A percentile compares a stretch with the other conserved stretches of the same genome.
Evolutionary conservation across 2,888 invertebrate species (phyloP).

Genomic region (Acholoe squamosa): DNA sequence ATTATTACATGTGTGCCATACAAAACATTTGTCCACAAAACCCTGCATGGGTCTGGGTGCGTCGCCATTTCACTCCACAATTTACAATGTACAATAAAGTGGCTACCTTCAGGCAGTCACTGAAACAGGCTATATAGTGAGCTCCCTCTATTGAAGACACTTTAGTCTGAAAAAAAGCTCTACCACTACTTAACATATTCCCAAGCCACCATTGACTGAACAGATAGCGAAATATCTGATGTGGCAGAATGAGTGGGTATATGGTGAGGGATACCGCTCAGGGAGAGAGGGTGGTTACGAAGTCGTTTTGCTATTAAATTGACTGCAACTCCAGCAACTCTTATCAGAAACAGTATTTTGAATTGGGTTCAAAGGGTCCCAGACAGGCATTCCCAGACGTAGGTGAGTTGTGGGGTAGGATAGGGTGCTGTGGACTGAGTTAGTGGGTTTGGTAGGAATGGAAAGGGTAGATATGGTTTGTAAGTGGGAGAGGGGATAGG

Average conservation of each 20-base stretch:
- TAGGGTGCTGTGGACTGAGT: not conserved
- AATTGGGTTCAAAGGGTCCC: slow-evolving; percentile 46
- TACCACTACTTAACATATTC: not conserved
- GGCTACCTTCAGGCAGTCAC: too few relatives aligned
- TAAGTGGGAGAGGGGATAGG: not conserved
- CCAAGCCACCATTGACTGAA: not conserved
- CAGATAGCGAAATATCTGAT: not conserved
- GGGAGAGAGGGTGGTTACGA: not conserved
- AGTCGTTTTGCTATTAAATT: slow-evolving; percentile 3
- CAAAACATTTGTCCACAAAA: too few relatives aligned
- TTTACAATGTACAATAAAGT: too few relatives aligned
- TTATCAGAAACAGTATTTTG: slow-evolving; percentile 11
- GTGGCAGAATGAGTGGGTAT: not conserved
- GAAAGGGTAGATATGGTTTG: not conserved
- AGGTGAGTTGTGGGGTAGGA: not conserved
- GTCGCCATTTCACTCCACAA: too few relatives aligned
- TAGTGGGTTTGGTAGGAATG: not conserved
- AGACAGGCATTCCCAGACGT: slow-evolving; percentile 3
- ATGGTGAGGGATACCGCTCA: not conserved
- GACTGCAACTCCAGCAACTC: not conserved
- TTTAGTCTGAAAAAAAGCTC: not conserved
- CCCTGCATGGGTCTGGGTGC: too few relatives aligned
- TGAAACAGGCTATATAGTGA: too few relatives aligned
- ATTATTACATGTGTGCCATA: too few relatives aligned
- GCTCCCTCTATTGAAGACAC: too few relatives aligned